Conservation (phyloP, 1,140 invertebrate genomes). For the Saxidomus purpurata region DNA sequence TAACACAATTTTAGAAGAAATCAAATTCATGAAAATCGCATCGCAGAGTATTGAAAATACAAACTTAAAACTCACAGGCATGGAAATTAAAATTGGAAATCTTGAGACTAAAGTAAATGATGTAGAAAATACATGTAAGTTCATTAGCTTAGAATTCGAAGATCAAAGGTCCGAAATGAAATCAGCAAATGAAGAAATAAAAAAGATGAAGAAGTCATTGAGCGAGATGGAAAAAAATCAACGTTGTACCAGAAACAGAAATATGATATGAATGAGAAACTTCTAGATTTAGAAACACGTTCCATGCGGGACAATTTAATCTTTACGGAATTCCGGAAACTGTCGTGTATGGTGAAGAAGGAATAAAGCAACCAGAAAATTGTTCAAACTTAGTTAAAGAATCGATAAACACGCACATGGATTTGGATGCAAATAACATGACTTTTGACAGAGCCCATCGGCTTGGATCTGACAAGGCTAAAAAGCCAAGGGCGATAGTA, state of each 20-base stretch:
- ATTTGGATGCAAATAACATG: too few species aligned
- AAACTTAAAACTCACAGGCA: not conserved
- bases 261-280: too few species aligned
- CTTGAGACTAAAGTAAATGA: not conserved
- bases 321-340: too few species aligned
- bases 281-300: too few species aligned
- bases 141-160: not conserved
- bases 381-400: too few species aligned
- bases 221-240: not conserved
- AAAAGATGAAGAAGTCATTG: not conserved
- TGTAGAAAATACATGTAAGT: not conserved
- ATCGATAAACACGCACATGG: too few species aligned
- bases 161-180: not conserved
- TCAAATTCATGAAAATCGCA: not conserved
- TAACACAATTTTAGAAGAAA: not conserved
- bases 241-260: not conserved
- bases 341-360: too few species aligned
- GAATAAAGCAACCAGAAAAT: too few species aligned
- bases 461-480: too few species aligned
- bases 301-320: too few species aligned
- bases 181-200: not conserved
- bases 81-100: not conserved
- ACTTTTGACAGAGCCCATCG: too few species aligned
- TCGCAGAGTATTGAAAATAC: not conserved
- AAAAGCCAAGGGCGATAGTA: too few species aligned